phyloP scores from a whole-genome alignment of 2,797 vertebrate genomes.

The Hirundo rustica region DNA sequence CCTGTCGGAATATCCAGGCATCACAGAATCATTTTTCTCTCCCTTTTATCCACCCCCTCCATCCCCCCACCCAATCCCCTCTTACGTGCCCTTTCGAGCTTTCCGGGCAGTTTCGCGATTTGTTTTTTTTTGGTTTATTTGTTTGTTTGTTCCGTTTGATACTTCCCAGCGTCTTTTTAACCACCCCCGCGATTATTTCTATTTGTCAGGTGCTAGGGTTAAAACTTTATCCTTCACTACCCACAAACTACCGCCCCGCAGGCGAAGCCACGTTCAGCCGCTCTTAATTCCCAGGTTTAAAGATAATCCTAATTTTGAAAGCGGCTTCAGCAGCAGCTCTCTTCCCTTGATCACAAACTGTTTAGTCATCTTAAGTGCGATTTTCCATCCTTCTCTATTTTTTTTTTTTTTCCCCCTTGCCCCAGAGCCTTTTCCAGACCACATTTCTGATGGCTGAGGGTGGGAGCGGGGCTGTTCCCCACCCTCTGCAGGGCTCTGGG shows the following conservation, averaged over 20 bases:
- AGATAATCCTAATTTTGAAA: conserved; percentile 53
- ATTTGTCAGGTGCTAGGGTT: not conserved
- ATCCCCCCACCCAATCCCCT: not conserved
- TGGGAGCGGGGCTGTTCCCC: not conserved
- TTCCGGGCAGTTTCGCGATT: not conserved
- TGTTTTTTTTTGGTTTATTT: not conserved
- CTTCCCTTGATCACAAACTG: conserved; percentile 18
- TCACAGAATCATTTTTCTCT: not conserved
- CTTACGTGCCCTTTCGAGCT: not conserved
- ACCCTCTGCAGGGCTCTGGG: not conserved
- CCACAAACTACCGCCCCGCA: not conserved
- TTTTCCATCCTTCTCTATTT: not conserved
- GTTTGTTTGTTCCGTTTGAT: not conserved
- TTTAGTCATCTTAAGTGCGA: not conserved
- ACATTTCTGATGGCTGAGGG: not conserved
- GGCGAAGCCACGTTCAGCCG: not conserved
- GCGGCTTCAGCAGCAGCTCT: conserved; percentile 1
- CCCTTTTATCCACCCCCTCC: not conserved
- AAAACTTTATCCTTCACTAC: conserved; percentile 11
- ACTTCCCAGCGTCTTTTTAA: not conserved
- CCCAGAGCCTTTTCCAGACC: not conserved
- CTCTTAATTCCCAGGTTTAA: conserved; percentile 23
- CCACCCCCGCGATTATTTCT: not conserved
- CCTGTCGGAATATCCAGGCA: not conserved
- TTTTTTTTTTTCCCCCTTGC: not conserved